Evolutionary conservation across 1,140 invertebrate genomes (phyloP), one percentile per base, ranked within the genome.

Genomic region (Aphaenogaster ashmeadi): DNA sequence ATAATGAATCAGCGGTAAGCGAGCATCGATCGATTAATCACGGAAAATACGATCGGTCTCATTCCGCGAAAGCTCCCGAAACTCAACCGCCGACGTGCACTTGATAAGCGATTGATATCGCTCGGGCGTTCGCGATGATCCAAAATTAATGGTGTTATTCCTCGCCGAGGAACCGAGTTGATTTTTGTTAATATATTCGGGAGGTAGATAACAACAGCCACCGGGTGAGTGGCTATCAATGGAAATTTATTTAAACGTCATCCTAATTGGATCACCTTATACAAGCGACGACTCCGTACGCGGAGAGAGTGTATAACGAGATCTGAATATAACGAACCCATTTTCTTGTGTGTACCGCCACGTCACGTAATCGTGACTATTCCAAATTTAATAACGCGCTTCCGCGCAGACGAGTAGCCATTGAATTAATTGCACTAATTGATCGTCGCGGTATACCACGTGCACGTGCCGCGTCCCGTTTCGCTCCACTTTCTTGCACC

Each of bases 381-480:
- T 62, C 58, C 69, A 9, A 60, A 74, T 84, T 84, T 84, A 84
- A 84, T 84, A 84, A 84, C 69, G 56, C 27, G 80, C 69, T 38
- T 62, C 69, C 56, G 54, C 56, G 54, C 36, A 50, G 80, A 75
- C 80, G 54, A 84, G 80, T 75, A 54, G 44, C 36, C 80, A 54
- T 84, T 84, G 69, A 84, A 84, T 84, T 84, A 84, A 84, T 84
- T 84, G 69, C 33, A 56, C 47, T 84, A 84, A 84, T 84, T 84
- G 80, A 84, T 84, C 41, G 69, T 75, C 44, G 41, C 80, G 54
- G 80, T 60, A 13, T 54, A 75, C 54, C 80, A 50, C 54, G 54
- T 50, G 5, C 66, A 27, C 11, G n/a, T 27, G 11, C 66, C 47
- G n/a, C 60, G 38, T 66, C 3, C 9, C 52, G 38, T 36, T 60